Percentiles rank a stretch among this genome's conserved stretches.
phyloP scores from a whole-genome alignment of 2,888 invertebrate genomes.

The Philereme vetulata region DNA sequence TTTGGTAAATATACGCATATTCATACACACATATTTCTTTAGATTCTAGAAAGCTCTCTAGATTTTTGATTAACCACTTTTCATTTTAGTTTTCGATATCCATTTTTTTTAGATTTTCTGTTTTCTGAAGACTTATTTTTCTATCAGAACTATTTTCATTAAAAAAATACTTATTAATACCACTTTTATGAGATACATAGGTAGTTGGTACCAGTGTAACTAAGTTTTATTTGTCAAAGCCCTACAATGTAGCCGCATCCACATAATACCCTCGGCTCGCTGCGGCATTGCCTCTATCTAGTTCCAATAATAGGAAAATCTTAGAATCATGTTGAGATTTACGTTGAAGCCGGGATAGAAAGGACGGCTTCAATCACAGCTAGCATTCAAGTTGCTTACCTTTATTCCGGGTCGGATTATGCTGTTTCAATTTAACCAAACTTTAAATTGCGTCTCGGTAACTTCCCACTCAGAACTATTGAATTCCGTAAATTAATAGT shows the following conservation, averaged over 20 bases:
- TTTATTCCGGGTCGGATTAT: slow-evolving; percentile 36
- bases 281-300: slow-evolving; percentile 31
- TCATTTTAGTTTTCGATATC: no score
- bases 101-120: no score
- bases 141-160: no score
- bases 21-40: no score
- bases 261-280: slow-evolving; percentile 18
- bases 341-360: slow-evolving; percentile 37
- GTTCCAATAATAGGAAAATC: slow-evolving; percentile 43
- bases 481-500: background rate
- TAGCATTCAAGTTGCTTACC: slow-evolving; percentile 27
- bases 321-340: slow-evolving; percentile 41
- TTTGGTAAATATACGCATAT: no score
- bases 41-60: no score
- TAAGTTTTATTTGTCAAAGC: slow-evolving; percentile 3
- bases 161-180: no score
- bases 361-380: slow-evolving; percentile 24
- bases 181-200: no score
- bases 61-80: no score
- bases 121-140: no score
- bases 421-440: slow-evolving; percentile 28
- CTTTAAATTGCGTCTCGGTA: slow-evolving; percentile 8
- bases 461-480: slow-evolving; percentile 4
- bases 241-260: slow-evolving; percentile 12
- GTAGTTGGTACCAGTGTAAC: no score